Evolutionary conservation across 2,888 invertebrate genomes (phyloP), one percentile per base, ranked within the genome.

Genomic region (Argyra leucocephala): DNA sequence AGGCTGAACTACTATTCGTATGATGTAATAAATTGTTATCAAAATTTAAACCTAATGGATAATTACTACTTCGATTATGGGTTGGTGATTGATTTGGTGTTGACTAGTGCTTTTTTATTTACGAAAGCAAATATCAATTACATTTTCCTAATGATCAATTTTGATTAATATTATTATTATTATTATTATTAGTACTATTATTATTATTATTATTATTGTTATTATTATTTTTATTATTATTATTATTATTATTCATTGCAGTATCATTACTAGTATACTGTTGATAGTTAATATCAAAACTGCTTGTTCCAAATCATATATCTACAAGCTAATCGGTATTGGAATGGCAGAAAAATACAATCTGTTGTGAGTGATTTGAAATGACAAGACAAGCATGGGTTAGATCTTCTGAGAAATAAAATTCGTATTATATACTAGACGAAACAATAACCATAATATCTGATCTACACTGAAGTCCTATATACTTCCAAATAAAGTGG

Each of bases 1-100:
- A 65, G 12, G 72, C 72, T 1, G 72, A 72, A 64, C 73, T 73
- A 64, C 71, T 72, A 62, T 72, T 48, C 18, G 48, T 48, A 69
- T 65, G 68, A 67, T 61, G 70, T 68, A 59, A 67, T 18, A 48
- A 12, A 48, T 37, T 37, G 12, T 48, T 48, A n/a, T 48, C 48
- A 48, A 18, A 72, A 37, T 73, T 72, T 36, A 72, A 71, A 63
- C 71, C 70, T 66, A 69, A 69, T 26, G 65, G 66, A 62, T 66
- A 66, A 57, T 67, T 66, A 67, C 65, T 68, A 23, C 6, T 59
- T n/a, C 76, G 73, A 68, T 78, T 78, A 68, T 80, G 80, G 37
- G 79, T 80, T 22, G 80, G 80, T 60, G 79, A 79, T 66, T 80
- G 79, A 69, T 78, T 79, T 9, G 80, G 80, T 26, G 80, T 80